phyloP scores from a whole-genome alignment of 1,140 invertebrate species.

The Drosophila nigromelanica region DNA sequence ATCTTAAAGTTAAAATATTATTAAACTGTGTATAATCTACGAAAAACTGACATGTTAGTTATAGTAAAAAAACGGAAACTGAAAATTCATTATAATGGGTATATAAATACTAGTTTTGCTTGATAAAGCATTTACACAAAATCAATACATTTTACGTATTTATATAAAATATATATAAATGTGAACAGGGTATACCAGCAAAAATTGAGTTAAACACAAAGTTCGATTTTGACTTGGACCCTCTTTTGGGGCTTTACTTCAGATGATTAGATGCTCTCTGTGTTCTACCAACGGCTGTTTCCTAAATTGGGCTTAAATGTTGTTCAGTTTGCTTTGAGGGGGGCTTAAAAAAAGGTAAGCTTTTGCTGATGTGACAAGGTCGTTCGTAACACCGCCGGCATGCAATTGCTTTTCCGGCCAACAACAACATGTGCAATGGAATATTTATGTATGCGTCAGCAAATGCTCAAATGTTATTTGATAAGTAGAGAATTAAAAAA shows the following conservation, averaged over 20 bases:
- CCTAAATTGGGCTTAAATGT: slow-evolving; percentile 1
- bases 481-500: slow-evolving; percentile 30
- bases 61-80: too few relatives aligned
- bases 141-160: too few relatives aligned
- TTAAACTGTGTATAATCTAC: too few relatives aligned
- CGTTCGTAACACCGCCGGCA: slow-evolving; percentile 25
- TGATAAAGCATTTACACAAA: too few relatives aligned
- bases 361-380: slow-evolving; percentile 58
- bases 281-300: too few relatives aligned
- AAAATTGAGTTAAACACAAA: slow-evolving; percentile 63
- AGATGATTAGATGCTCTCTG: background rate
- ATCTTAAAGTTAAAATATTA: too few relatives aligned
- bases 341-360: background rate
- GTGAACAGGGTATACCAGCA: slow-evolving; percentile 11
- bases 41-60: too few relatives aligned
- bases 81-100: too few relatives aligned
- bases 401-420: slow-evolving; percentile 53
- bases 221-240: slow-evolving; percentile 61
- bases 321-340: background rate
- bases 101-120: too few relatives aligned
- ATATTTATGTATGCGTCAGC: slow-evolving; percentile 54
- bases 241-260: slow-evolving; percentile 29
- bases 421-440: slow-evolving; percentile 38
- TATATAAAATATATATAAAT: too few relatives aligned
- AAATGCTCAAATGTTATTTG: slow-evolving; percentile 10